Percentiles rank a stretch among this genome's conserved stretches.
Evolutionary conservation across 2,113 vertebrate genomes (phyloP).

Genomic region (Macrotus californicus): DNA sequence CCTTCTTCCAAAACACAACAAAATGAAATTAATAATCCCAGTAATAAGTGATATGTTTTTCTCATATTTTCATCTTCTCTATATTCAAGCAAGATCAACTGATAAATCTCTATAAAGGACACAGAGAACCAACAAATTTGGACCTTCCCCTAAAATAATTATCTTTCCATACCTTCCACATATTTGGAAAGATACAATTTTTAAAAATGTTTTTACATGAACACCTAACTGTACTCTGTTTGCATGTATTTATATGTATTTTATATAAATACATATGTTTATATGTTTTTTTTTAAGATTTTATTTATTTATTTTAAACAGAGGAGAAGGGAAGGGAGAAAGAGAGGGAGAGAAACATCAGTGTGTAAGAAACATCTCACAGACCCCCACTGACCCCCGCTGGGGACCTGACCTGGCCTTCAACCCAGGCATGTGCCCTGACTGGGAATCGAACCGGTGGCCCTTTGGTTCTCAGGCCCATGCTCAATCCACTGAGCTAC

Average conservation of each 20-base stretch:
- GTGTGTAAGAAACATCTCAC: too few species aligned
- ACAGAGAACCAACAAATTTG: constrained; percentile 18
- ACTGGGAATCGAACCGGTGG: too few species aligned
- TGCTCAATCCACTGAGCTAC: too few species aligned
- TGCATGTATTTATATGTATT: neutral
- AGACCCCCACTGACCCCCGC: too few species aligned
- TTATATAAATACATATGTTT: neutral
- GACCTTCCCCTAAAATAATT: neutral
- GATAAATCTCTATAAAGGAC: constrained; percentile 13
- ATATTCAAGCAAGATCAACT: constrained; percentile 13
- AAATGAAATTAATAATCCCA: constrained; percentile 23
- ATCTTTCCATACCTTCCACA: neutral
- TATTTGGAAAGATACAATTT: constrained; percentile 4
- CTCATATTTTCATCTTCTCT: constrained; percentile 37
- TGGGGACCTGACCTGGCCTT: too few species aligned
- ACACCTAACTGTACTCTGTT: constrained; percentile 2
- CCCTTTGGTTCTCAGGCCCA: too few species aligned
- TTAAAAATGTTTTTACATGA: constrained; percentile 3
- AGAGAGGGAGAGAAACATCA: too few species aligned
- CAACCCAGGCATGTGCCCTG: too few species aligned
- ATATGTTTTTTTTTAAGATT: too few species aligned
- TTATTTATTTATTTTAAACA: too few species aligned
- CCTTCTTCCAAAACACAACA: constrained; percentile 22
- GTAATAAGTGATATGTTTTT: neutral
- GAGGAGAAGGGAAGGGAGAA: too few species aligned